Conservation (phyloP, 92 coral and sea anemone species). For the Epizoanthus stellaris region DNA sequence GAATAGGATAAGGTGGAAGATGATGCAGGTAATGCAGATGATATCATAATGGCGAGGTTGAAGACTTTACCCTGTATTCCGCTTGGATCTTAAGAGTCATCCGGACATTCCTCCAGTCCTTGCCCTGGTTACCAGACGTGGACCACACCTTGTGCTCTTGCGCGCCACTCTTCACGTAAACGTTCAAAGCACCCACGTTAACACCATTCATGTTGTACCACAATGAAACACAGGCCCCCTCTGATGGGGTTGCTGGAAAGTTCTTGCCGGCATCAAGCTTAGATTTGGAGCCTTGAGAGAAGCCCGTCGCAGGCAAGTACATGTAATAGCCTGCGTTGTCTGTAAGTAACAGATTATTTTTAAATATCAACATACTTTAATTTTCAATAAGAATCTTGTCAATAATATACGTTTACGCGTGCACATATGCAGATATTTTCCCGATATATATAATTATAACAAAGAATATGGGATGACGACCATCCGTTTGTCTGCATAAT, state of each 20-base stretch:
- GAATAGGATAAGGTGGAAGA: too few species aligned
- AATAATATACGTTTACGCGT: too few species aligned
- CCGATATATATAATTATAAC: too few species aligned
- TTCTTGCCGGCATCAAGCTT: conserved; percentile 44
- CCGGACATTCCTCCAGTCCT: conserved; percentile 51
- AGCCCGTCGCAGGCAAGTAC: conserved; percentile 62
- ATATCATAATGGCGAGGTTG: too few species aligned
- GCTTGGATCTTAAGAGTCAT: conserved; percentile 24
- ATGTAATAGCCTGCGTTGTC: conserved; percentile 60
- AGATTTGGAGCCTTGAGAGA: conserved; percentile 44
- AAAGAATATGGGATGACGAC: too few species aligned
- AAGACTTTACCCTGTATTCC: conserved; percentile 46
- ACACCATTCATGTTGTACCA: conserved; percentile 72
- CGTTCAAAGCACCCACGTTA: conserved; percentile 53
- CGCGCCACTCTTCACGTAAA: conserved; percentile 28
- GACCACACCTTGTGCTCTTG: conserved; percentile 55
- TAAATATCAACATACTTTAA: background rate
- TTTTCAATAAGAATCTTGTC: too few species aligned
- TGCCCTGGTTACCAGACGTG: conserved; percentile 57
- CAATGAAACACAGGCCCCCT: conserved; percentile 43
- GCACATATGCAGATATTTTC: too few species aligned
- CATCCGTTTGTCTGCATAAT: too few species aligned
- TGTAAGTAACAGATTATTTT: background rate
- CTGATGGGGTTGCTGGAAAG: conserved; percentile 49
- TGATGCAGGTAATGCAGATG: too few species aligned